phyloP scores from a whole-genome alignment of 2,888 invertebrate genomes.

The Eugnorisma glareosa region DNA sequence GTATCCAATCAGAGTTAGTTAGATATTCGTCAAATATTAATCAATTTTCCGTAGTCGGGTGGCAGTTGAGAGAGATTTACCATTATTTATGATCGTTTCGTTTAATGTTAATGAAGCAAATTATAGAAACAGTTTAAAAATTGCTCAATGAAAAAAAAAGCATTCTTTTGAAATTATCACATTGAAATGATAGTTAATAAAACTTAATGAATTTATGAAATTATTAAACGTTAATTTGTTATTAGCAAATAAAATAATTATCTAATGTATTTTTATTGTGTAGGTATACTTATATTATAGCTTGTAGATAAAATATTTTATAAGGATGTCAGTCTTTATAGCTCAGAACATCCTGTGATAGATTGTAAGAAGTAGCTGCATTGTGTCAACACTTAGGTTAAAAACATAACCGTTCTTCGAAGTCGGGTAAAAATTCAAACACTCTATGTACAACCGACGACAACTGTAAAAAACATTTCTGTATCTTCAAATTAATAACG shows the following conservation, averaged over 20 bases:
- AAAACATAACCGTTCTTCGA: constrained; percentile 19
- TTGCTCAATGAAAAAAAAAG: constrained; percentile 61
- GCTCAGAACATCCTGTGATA: constrained; percentile 87
- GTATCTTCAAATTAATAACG: constrained; percentile 14
- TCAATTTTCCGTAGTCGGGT: constrained; percentile 43
- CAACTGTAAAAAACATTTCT: constrained; percentile 10
- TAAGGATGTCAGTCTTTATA: constrained; percentile 63
- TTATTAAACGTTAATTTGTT: constrained; percentile 52
- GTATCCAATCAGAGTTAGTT: constrained; percentile 11
- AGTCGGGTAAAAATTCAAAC: constrained; percentile 12
- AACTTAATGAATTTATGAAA: constrained; percentile 49
- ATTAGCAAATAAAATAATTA: constrained; percentile 9
- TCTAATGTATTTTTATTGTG: constrained; percentile 42
- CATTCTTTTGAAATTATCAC: constrained; percentile 45
- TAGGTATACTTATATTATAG: constrained; percentile 41
- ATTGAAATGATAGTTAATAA: constrained; percentile 32
- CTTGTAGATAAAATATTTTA: constrained; percentile 54
- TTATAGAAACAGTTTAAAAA: constrained; percentile 32
- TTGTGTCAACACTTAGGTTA: constrained; percentile 42
- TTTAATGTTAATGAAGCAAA: constrained; percentile 29
- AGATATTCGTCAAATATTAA: constrained; percentile 1
- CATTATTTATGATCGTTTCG: constrained; percentile 16
- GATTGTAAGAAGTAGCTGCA: constrained; percentile 55
- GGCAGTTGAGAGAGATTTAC: not conserved
- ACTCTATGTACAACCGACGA: constrained; percentile 24